Conservation (phyloP, 2,888 invertebrate species). For the Byasa hedistus region DNA sequence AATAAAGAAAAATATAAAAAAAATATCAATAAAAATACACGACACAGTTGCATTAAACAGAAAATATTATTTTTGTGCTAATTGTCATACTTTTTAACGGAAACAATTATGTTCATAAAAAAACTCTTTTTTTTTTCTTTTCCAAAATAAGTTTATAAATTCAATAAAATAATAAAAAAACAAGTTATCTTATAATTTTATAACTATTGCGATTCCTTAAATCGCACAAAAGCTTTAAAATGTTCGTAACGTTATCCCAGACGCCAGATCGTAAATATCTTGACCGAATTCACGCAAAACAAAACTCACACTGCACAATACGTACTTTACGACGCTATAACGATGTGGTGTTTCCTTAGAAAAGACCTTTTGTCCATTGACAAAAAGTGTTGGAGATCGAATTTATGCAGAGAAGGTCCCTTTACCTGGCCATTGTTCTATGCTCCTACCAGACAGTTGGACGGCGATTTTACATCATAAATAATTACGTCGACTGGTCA, state of each 20-base stretch:
- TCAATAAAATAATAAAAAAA: not conserved
- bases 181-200: not conserved
- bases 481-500: constrained; percentile 76
- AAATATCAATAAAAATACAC: too few relatives aligned
- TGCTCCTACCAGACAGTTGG: constrained; percentile 70
- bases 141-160: too few relatives aligned
- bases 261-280: constrained; percentile 76
- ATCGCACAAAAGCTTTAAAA: constrained; percentile 45
- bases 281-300: constrained; percentile 77
- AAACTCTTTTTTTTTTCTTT: too few relatives aligned
- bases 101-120: too few relatives aligned
- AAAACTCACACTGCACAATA: constrained; percentile 73
- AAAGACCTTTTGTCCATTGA: constrained; percentile 77
- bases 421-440: constrained; percentile 76
- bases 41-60: too few relatives aligned
- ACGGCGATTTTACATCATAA: constrained; percentile 71
- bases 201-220: constrained; percentile 19
- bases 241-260: constrained; percentile 54
- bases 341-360: constrained; percentile 79
- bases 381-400: constrained; percentile 74
- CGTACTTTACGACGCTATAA: constrained; percentile 76
- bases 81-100: too few relatives aligned
- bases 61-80: too few relatives aligned
- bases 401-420: constrained; percentile 71
- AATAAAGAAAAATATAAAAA: too few relatives aligned